phyloP scores from a whole-genome alignment of 2,888 invertebrate genomes.

The Amorpha juglandis region DNA sequence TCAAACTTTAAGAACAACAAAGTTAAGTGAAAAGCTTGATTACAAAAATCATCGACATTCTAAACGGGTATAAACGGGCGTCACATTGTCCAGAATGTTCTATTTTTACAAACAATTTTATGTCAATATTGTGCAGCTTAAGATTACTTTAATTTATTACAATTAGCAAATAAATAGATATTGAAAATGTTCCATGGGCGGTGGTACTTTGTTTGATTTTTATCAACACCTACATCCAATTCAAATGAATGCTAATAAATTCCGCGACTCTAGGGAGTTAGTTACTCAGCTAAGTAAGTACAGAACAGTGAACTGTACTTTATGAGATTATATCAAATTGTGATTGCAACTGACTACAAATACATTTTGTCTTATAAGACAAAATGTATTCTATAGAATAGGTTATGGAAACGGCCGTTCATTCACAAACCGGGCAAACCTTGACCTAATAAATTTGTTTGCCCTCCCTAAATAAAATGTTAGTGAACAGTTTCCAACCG shows the following conservation, averaged over 20 bases:
- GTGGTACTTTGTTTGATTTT: slow-evolving; percentile 2
- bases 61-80: too few relatives aligned
- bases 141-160: background rate
- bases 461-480: slow-evolving; percentile 62
- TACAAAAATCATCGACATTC: too few relatives aligned
- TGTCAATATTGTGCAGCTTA: too few relatives aligned
- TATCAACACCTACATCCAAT: slow-evolving; percentile 17
- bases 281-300: slow-evolving; percentile 3
- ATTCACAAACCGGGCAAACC: slow-evolving; percentile 65
- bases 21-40: too few relatives aligned
- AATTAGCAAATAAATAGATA: background rate
- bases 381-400: too few relatives aligned
- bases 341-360: background rate
- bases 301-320: background rate
- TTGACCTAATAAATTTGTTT: slow-evolving; percentile 74
- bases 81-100: too few relatives aligned
- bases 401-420: slow-evolving; percentile 38
- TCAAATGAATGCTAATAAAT: slow-evolving; percentile 16
- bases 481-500: slow-evolving; percentile 66
- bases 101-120: too few relatives aligned
- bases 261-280: background rate
- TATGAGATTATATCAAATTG: too few relatives aligned
- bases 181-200: slow-evolving; percentile 6
- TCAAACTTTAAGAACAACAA: background rate
- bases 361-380: slow-evolving; percentile 47